A percentile compares a stretch with the other conserved stretches of the same genome.
phyloP scores from a whole-genome alignment of 2,888 invertebrate species.

The Hemicrepidius hirtus region DNA sequence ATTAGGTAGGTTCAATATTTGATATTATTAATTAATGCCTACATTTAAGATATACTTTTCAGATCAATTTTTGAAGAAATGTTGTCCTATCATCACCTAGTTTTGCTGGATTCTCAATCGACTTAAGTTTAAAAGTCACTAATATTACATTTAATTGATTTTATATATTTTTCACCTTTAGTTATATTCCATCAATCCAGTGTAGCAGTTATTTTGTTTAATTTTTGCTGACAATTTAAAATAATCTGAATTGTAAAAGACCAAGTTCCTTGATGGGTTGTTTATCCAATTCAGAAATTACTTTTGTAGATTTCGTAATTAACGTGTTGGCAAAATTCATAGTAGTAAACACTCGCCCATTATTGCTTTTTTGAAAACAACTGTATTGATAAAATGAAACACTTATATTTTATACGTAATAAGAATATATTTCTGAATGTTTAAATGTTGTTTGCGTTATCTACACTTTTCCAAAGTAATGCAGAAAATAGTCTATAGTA shows the following conservation, averaged over 20 bases:
- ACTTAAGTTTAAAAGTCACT: conserved; percentile 30
- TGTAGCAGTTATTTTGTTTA: conserved; percentile 3
- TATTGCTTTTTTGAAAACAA: background rate
- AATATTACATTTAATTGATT: conserved; percentile 19
- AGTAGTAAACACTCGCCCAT: conserved; percentile 2
- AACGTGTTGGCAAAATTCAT: background rate
- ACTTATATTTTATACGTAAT: background rate
- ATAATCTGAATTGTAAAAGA: conserved; percentile 21
- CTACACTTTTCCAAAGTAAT: no score
- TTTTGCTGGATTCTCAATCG: conserved; percentile 29
- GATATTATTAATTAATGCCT: background rate
- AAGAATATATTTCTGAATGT: background rate
- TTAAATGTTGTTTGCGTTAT: background rate
- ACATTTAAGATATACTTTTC: background rate
- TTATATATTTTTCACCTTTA: conserved; percentile 27
- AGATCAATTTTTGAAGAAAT: conserved; percentile 31
- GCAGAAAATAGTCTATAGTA: no score
- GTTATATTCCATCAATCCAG: conserved; percentile 1
- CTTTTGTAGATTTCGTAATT: conserved; percentile 14
- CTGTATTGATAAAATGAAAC: background rate
- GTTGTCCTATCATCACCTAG: conserved; percentile 23
- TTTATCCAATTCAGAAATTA: background rate
- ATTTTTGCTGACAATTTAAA: conserved; percentile 7
- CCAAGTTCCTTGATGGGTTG: conserved; percentile 6
- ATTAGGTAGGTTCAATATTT: conserved; percentile 53